Evolutionary conservation across 2,888 invertebrate species (phyloP), one percentile per base, ranked within the genome.

Genomic region (Ischnura elegans): DNA sequence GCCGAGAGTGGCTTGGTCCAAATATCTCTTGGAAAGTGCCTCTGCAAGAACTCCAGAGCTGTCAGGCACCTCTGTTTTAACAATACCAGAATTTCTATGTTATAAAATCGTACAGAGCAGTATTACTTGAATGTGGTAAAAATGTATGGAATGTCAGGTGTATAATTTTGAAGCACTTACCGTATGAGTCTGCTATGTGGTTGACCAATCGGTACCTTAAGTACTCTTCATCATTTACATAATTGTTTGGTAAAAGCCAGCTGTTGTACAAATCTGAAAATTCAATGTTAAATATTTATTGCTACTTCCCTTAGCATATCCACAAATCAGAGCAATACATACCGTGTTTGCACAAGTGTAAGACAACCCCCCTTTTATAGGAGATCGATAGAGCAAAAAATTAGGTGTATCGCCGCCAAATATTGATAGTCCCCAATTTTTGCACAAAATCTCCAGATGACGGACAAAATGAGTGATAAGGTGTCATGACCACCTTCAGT

Each of bases 21-120:
- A 46, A 29, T 87, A 93, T n/a, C 87, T 61, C 43, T 46, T 61
- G 10, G 87, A 55, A 1, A 87, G 43, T 19, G 93, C 61, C 29
- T 93, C 93, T n/a, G 36, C 87, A n/a, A 93, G 66, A 29, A 87
- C 84, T 29, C 87, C 66, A n/a, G 93, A 87, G 36, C 45, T 66
- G 21, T 93, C 93, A 45, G 55, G 61, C 16, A 93, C 93, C 16
- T 61, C 93, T 43, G 5, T 76, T 76, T 36, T 36, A 76, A 36
- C 10, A 10, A 76, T 61, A 25, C n/a, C 25, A 61, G 25, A 8
- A 51, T 51, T 51, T 6, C 8, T 36, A 36, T 76, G 36, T 21
- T 29, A 25, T 2, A 76, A 13, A 36, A 36, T n/a, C 19, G 16
- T 87, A 36, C 87, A 16, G 46, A 21, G 13, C 16, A 43, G 36